Evolutionary conservation across 1,140 invertebrate genomes (phyloP), one percentile per base, ranked within the genome.

Genomic region (Drosophila ogumai): DNA sequence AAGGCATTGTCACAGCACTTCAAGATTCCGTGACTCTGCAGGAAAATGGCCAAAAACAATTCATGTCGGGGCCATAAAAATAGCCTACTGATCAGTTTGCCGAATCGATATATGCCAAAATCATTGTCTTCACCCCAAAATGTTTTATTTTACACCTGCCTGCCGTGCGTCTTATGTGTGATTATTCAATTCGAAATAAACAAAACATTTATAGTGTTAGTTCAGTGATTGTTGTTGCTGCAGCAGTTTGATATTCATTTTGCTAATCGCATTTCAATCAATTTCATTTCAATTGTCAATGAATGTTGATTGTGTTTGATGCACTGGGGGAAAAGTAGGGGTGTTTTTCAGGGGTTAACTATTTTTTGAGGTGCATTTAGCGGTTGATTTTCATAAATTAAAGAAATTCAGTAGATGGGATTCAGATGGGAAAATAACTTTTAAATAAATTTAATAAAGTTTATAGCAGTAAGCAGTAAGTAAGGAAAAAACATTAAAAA

Each of bases 181-280:
- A 79, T 86, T 86, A 81, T 81, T 85, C 69, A 90, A 90, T 73
- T 60, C 50, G 34, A 55, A 38, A 25, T 15, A 50, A 50, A 72
- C 32, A 61, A 46, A 81, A 87, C 57, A 82, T 71, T 82, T 79
- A 63, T 58, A 64, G 76, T 25, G 58, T 69, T 60, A 71, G 55
- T 43, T 9, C 32, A 32, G 36, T 59, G 32, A 40, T 47, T 63
- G 60, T 64, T 69, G 64, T 52, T 69, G 80, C 57, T 15, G 71
- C 31, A 47, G 73, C 64, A 65, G 65, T 46, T 69, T 81, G 60
- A 52, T 86, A 69, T 85, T 81, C 66, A 86, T 86, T 86, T 86
- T 78, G 77, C 77, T 85, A 90, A 90, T 81, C 86, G 81, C 81
- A 77, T 88, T 90, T 81, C 85, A 79, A 85, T 87, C 82, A 86